A percentile compares a stretch with the other conserved stretches of the same genome.
These are phyloP conservation scores for Diplolepis rosae DNA, from an alignment of 2,888 invertebrate species.

Conservation along the genomic window DNA sequence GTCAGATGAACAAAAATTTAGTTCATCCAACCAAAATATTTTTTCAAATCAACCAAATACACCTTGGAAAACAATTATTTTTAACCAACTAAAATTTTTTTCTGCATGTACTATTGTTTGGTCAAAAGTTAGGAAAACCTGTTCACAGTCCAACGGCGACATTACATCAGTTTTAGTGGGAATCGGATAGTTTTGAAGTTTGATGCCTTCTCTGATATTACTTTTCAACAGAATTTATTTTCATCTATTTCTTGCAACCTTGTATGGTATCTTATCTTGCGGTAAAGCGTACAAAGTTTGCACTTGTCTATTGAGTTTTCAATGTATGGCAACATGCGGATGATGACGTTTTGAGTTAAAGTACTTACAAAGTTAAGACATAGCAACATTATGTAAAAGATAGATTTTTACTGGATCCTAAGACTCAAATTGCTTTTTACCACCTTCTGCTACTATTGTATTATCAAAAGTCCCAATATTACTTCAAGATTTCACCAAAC, in stretches of 20 bases:
- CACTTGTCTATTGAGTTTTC: slow-evolving; percentile 45
- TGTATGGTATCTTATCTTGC: slow-evolving; percentile 44
- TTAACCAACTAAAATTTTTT: no score
- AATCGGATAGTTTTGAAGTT: slow-evolving; percentile 37
- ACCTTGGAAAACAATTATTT: no score
- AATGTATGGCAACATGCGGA: slow-evolving; percentile 35
- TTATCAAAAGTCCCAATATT: not conserved
- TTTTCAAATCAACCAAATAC: no score
- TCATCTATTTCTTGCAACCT: slow-evolving; percentile 21
- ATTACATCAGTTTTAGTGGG: slow-evolving; percentile 26
- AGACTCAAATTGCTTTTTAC: slow-evolving; percentile 11
- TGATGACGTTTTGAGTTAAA: slow-evolving; percentile 35
- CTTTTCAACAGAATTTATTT: slow-evolving; percentile 47
- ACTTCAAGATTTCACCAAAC: not conserved
- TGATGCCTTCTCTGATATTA: slow-evolving; percentile 46
- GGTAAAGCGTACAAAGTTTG: slow-evolving; percentile 43
- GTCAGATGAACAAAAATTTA: no score
- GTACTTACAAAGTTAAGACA: slow-evolving; percentile 21
- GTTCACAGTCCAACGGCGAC: slow-evolving; percentile 29
- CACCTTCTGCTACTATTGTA: not conserved
- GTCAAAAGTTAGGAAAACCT: slow-evolving; percentile 21
- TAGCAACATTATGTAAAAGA: slow-evolving; percentile 3
- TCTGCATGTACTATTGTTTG: slow-evolving; percentile 7
- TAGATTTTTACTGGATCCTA: not conserved
- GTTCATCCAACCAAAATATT: no score